Evolutionary conservation across 92 coral and sea anemone genomes (phyloP).

Genomic region (Porites cylindrica): DNA sequence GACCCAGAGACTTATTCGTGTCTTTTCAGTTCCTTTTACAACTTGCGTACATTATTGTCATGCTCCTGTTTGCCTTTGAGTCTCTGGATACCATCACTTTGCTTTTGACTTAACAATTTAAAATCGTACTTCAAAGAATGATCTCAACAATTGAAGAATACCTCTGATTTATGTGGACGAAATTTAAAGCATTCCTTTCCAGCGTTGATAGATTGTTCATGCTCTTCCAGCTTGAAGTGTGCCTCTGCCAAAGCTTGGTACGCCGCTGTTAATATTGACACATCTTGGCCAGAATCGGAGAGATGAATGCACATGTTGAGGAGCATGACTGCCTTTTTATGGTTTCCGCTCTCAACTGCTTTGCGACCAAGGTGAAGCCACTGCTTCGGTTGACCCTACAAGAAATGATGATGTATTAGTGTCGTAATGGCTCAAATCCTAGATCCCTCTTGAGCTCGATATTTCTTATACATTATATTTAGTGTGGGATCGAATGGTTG

Average conservation of each 20-base stretch:
- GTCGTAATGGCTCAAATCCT: not conserved
- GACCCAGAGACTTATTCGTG: too few species aligned
- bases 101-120: too few species aligned
- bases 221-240: conserved; percentile 33
- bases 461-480: too few species aligned
- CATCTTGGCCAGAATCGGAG: conserved; percentile 53
- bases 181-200: conserved; percentile 69
- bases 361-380: conserved; percentile 63
- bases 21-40: too few species aligned
- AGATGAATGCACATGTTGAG: conserved; percentile 68
- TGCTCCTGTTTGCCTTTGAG: too few species aligned
- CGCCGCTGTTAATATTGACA: conserved; percentile 27
- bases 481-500: too few species aligned
- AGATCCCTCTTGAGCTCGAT: too few species aligned
- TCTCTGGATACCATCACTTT: too few species aligned
- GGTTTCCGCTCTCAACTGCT: conserved; percentile 34
- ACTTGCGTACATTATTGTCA: too few species aligned
- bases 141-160: not conserved
- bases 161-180: conserved; percentile 78
- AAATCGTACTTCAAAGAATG: too few species aligned
- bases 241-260: conserved; percentile 50
- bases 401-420: not conserved
- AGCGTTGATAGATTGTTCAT: conserved; percentile 32
- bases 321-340: conserved; percentile 49
- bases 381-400: conserved; percentile 53